These are phyloP conservation scores for Epizoanthus scotinus DNA, from an alignment of 92 coral and sea anemone species.

Conservation along the genomic window DNA sequence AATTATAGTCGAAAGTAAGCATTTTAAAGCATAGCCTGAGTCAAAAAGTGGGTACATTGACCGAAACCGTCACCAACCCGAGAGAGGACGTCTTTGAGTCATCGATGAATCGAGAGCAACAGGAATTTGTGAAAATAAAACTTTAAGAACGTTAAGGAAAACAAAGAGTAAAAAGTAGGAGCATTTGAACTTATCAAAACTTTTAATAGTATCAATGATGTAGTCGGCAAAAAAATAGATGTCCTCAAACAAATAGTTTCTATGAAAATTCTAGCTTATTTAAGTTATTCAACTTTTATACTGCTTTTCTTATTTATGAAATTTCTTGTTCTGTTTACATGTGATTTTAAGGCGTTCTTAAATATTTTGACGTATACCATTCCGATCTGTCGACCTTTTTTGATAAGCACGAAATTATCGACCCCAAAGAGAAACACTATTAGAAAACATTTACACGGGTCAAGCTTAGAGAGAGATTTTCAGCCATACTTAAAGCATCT, in stretches of 20 bases:
- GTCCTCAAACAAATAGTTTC: too few species aligned
- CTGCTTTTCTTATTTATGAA: background rate
- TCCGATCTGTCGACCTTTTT: background rate
- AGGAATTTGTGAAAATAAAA: background rate
- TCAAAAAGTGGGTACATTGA: too few species aligned
- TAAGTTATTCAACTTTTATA: background rate
- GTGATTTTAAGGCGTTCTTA: constrained; percentile 3
- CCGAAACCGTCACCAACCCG: too few species aligned
- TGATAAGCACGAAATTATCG: background rate
- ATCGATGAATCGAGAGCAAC: background rate
- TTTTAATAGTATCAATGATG: too few species aligned
- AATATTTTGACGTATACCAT: background rate
- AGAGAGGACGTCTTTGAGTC: background rate
- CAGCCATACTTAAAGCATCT: background rate
- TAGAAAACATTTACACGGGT: background rate
- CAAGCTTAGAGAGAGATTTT: background rate
- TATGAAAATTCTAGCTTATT: background rate
- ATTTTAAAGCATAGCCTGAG: too few species aligned
- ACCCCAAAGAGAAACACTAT: background rate
- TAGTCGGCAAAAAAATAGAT: too few species aligned
- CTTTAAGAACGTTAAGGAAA: too few species aligned
- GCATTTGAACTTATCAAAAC: too few species aligned
- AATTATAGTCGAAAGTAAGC: too few species aligned
- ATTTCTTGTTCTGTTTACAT: constrained; percentile 10
- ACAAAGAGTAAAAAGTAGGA: too few species aligned